Conservation (phyloP, 2,113 vertebrate genomes). For the Gymnobelideus leadbeateri region DNA sequence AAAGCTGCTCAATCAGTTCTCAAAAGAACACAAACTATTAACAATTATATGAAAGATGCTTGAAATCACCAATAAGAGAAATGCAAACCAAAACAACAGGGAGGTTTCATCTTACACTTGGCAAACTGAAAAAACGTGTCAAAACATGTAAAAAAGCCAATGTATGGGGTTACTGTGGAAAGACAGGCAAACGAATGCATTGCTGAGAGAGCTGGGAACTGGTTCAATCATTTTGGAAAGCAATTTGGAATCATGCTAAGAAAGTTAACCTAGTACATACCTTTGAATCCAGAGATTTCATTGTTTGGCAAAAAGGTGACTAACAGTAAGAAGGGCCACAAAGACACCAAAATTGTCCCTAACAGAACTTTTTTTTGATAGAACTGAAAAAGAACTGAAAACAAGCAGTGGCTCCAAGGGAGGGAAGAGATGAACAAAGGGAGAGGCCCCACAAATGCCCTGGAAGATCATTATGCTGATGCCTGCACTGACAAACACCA, state of each 20-base stretch:
- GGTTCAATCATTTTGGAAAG: neutral
- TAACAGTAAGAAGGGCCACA: neutral
- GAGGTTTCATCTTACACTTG: neutral
- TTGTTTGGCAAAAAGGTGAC: neutral
- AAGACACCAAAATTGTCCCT: neutral
- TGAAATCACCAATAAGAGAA: neutral
- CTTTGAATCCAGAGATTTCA: neutral
- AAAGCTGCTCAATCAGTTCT: neutral
- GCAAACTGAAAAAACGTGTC: neutral
- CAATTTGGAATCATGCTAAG: neutral
- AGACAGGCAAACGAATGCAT: neutral
- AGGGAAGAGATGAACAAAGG: neutral
- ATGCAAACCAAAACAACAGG: neutral
- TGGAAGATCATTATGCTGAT: too few species aligned
- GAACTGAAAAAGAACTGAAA: too few species aligned
- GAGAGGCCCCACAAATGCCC: neutral
- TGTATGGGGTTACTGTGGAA: neutral
- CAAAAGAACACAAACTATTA: neutral
- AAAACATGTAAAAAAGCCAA: neutral
- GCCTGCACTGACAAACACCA: too few species aligned
- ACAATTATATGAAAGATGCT: neutral
- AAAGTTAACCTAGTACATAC: neutral
- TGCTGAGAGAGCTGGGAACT: neutral
- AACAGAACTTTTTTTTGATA: neutral
- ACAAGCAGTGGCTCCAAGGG: neutral